Base-by-base conservation (phyloP, 1,140 invertebrate species). In the Cyphomyrmex costatus region DNA sequence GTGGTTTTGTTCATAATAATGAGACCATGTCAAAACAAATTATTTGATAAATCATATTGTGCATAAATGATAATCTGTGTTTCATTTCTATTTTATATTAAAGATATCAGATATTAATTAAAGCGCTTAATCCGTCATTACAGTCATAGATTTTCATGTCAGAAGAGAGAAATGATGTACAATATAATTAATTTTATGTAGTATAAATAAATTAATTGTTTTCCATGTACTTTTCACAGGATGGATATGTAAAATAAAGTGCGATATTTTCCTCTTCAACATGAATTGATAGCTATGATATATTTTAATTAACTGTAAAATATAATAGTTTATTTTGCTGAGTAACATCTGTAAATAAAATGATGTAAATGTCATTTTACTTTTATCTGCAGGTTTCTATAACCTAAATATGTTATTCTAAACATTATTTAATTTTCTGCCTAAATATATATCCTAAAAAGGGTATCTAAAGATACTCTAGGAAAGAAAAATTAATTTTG, bases 81-180 rank as follows among this genome's bases (percentile, higher is more conserved):
- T 79, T 53, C 27, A 66, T 51, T 65, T 63, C 2, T 19, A n/a
- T 58, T 58, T 42, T 27, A 61, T 60, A 60, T 42, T 60, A 36
- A n/a, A 61, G 33, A 61, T 60, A 78, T 30, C 24, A 24, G 46
- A 78, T 78, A 65, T 30, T 65, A 49, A 65, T 30, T 65, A 42
- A 16, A 49, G 19, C 19, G 30, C n/a, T 36, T 74, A 74, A 74
- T 74, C 71, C n/a, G 46, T 74, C n/a, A 74, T 24, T 74, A 19
- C 33, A 74, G 3, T 58, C 53, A 2, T 58, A 74, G 14, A 24
- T 36, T 24, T 73, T 33, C 49, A 36, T 16, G n/a, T n/a, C 33
- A 66, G n/a, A 7, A 21, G 14, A 36, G 71, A 36, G 14, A 36
- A 74, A 58, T 74, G 5, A 16, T 30, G 33, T 71, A 36, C 6